These are phyloP conservation scores for Diadegma fenestrale DNA, from an alignment of 2,888 invertebrate species.

Conservation along the genomic window DNA sequence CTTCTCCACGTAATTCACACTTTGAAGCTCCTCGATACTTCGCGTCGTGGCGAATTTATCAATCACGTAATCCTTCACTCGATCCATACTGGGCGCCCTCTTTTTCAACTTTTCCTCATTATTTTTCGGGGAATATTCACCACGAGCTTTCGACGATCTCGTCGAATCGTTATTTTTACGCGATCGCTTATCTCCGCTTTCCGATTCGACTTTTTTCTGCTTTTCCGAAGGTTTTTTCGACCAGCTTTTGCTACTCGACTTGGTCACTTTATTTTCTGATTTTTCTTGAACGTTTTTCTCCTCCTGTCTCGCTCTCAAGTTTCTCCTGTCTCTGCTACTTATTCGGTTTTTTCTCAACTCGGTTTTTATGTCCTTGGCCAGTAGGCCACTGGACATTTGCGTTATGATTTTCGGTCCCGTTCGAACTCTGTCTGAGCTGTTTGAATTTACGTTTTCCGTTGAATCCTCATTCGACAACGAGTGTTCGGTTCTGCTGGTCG, in stretches of 20 bases:
- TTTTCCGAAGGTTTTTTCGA: conserved; percentile 40
- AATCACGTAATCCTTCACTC: conserved; percentile 75
- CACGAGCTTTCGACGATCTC: conserved; percentile 40
- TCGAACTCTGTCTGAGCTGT: conserved; percentile 29
- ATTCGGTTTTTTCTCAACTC: conserved; percentile 75
- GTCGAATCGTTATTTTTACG: conserved; percentile 18
- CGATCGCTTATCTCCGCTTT: conserved; percentile 48
- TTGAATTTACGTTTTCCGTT: conserved; percentile 21
- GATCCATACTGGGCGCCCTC: conserved; percentile 73
- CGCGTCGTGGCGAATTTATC: conserved; percentile 73
- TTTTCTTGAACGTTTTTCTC: conserved; percentile 17
- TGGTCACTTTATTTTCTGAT: conserved; percentile 18
- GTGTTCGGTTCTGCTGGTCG: conserved; percentile 39
- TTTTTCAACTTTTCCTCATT: conserved; percentile 18
- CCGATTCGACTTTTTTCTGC: conserved; percentile 58
- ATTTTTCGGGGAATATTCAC: background rate
- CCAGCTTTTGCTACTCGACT: conserved; percentile 1
- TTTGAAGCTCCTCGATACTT: conserved; percentile 78
- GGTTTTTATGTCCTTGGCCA: conserved; percentile 74
- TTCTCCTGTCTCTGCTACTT: conserved; percentile 73
- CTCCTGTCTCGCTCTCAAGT: conserved; percentile 45
- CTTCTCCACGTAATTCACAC: conserved; percentile 77
- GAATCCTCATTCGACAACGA: conserved; percentile 55
- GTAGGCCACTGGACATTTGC: conserved; percentile 72
- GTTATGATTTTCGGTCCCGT: conserved; percentile 72